Percentiles rank a stretch among this genome's conserved stretches.
Evolutionary conservation across 2,113 vertebrate genomes (phyloP).

Genomic region (Aegotheles bennettii): DNA sequence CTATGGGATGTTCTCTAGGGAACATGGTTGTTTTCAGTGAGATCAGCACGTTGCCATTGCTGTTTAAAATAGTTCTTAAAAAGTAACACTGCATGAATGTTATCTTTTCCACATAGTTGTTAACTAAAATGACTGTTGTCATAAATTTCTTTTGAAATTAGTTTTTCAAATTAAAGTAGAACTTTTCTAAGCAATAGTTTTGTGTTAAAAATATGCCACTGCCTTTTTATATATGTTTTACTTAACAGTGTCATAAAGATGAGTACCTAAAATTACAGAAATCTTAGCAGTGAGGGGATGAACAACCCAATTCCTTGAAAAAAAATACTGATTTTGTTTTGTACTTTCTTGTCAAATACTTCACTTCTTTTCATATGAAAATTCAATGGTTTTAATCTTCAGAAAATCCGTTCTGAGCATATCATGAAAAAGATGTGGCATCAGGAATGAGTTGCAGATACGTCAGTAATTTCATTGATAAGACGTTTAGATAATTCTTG

Average conservation of each 20-base stretch:
- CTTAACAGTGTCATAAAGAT: background rate
- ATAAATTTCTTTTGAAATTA: background rate
- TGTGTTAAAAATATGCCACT: background rate
- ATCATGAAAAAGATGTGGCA: background rate
- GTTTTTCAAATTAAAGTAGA: background rate
- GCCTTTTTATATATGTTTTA: background rate
- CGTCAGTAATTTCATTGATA: rapidly evolving
- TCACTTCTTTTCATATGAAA: background rate
- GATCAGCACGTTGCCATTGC: background rate
- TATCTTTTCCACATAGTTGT: background rate
- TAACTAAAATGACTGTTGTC: background rate
- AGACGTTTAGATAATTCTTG: background rate
- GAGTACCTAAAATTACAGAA: background rate
- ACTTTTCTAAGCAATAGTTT: background rate
- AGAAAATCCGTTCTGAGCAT: background rate
- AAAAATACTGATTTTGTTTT: background rate
- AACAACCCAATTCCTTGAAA: background rate
- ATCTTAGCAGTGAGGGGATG: background rate
- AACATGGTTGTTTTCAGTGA: background rate
- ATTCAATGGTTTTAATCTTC: background rate
- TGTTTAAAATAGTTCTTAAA: background rate
- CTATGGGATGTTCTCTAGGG: background rate
- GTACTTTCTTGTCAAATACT: background rate
- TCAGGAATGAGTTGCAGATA: rapidly evolving
- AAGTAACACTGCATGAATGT: background rate